Percentiles rank a stretch among this genome's conserved stretches.
phyloP scores from a whole-genome alignment of 2,113 vertebrate species.

The Anarrhichthys ocellatus region DNA sequence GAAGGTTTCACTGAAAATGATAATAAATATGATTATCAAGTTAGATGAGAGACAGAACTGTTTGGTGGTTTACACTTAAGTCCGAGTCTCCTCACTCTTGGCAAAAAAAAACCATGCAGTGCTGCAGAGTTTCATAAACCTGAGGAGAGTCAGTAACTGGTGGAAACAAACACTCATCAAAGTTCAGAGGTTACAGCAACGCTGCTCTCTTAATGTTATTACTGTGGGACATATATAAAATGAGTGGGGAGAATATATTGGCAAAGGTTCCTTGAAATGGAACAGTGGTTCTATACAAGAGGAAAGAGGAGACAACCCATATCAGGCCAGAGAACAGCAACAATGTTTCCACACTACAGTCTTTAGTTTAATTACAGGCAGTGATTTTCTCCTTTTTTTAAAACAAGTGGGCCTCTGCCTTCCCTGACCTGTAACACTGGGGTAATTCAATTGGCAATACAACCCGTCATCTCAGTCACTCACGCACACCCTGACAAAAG shows the following conservation, averaged over 20 bases:
- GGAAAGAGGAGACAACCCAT: constrained; percentile 19
- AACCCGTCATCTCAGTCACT: constrained; percentile 63
- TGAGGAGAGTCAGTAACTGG: constrained; percentile 56
- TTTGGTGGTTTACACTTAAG: constrained; percentile 41
- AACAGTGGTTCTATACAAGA: constrained; percentile 61
- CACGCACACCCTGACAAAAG: constrained; percentile 19
- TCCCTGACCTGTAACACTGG: constrained; percentile 64
- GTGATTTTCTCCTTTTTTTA: constrained; percentile 46
- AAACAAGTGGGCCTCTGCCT: constrained; percentile 50
- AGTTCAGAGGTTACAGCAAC: constrained; percentile 42
- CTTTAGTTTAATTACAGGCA: constrained; percentile 54
- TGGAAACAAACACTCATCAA: constrained; percentile 45
- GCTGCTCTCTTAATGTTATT: constrained; percentile 29
- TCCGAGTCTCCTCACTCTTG: constrained; percentile 26
- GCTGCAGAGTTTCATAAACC: constrained; percentile 49
- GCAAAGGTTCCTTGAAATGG: constrained; percentile 55
- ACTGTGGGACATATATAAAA: constrained; percentile 43
- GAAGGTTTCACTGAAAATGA: constrained; percentile 63
- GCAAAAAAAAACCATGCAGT: constrained; percentile 29
- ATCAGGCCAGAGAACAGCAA: constrained; percentile 48
- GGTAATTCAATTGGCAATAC: constrained; percentile 70
- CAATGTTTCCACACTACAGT: constrained; percentile 26
- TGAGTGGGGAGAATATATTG: constrained; percentile 52
- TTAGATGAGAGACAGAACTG: constrained; percentile 40
- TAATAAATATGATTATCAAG: constrained; percentile 69